Evolutionary conservation across 1,140 invertebrate species (phyloP), one percentile per base, ranked within the genome.

Genomic region (Leptinotarsa defecta): DNA sequence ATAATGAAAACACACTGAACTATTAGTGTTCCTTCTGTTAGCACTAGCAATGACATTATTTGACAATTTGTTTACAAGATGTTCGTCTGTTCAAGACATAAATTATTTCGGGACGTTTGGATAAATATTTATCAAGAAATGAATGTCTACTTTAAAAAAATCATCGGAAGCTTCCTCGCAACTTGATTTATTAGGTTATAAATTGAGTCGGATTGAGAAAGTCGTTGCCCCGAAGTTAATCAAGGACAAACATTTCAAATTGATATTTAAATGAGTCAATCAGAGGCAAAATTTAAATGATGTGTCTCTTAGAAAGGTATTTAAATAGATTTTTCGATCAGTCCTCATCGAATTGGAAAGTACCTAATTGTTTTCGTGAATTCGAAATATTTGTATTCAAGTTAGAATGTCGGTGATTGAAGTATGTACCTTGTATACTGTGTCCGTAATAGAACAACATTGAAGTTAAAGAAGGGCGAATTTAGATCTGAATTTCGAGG

Each of bases 1-100:
- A 43, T 43, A 43, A 43, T 43, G 11, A 43, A 11, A 43, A 43
- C 6, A 6, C 27, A 34, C 34, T 43, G 34, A 43, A 43, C 52
- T 57, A 57, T 24, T 19, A n/a, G 43, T 34, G 49, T 52, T 49
- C 13, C 22, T 22, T 61, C 34, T 17, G 24, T 71, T 27, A 68
- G 48, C 75, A 68, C 72, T 64, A 8, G 64, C 69, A 73, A 48
- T 72, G 65, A 70, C 68, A 67, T 73, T 73, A 73, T 76, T 76
- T 76, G 75, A 76, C 75, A 76, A 76, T 76, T 76, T 76, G 75
- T 76, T 72, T 76, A 72, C 68, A 65, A 71, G 68, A 62, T 57
- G 13, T 43, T 34, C 6, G 43, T 43, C 19, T 43, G 64, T 24
- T 65, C 1, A 22, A 22, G 6, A 34, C 64, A 20, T 68, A 68